phyloP scores from a whole-genome alignment of 2,113 vertebrate species.

The Galeopterus variegatus region DNA sequence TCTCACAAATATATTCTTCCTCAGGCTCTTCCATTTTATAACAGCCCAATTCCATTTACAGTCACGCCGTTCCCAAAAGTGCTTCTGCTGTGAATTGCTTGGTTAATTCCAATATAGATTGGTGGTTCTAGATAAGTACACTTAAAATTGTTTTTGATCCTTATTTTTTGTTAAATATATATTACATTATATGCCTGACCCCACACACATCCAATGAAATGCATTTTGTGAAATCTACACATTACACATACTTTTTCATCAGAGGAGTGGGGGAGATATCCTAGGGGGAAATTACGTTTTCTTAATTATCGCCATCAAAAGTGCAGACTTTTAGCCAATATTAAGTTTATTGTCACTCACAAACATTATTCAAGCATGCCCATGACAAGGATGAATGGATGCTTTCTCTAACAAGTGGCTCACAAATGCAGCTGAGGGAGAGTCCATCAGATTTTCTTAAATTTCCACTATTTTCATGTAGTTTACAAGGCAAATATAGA shows the following conservation, averaged over 20 bases:
- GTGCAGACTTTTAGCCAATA: background rate
- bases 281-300: background rate
- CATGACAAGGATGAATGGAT: rapidly evolving
- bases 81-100: background rate
- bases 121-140: background rate
- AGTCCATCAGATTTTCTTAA: background rate
- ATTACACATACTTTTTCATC: background rate
- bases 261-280: background rate
- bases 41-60: too few relatives aligned
- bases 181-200: background rate
- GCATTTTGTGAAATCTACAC: background rate
- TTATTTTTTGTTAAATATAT: background rate
- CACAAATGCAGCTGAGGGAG: background rate
- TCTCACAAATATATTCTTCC: background rate
- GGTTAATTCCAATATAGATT: background rate
- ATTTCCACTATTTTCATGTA: background rate
- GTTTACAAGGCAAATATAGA: background rate
- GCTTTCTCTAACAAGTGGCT: background rate
- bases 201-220: background rate
- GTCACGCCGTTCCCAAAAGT: background rate
- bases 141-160: background rate
- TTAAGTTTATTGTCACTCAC: background rate
- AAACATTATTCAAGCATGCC: background rate
- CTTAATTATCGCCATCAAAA: background rate
- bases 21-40: background rate